These are phyloP conservation scores for Tortricodes alternella DNA, from an alignment of 2,888 invertebrate genomes.

Conservation along the genomic window DNA sequence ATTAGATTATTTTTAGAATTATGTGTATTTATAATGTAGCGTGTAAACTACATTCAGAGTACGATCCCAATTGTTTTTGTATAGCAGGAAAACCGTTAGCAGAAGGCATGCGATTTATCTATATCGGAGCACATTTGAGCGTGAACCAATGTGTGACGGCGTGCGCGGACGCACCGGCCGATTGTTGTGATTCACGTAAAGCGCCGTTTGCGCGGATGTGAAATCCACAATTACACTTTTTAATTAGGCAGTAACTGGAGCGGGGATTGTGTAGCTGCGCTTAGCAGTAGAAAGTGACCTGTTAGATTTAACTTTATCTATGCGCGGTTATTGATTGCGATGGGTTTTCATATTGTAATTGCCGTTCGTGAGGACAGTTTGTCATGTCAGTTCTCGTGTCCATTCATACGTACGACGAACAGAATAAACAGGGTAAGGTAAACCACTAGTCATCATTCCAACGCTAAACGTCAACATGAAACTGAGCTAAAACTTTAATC, in stretches of 20 bases:
- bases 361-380: background rate
- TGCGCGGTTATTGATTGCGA: constrained; percentile 24
- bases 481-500: background rate
- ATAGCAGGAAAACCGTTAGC: constrained; percentile 62
- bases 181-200: constrained; percentile 76
- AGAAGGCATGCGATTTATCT: constrained; percentile 45
- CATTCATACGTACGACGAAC: too few species aligned
- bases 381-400: background rate
- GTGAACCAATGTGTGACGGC: constrained; percentile 66
- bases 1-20: too few species aligned
- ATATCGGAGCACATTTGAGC: constrained; percentile 34
- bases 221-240: constrained; percentile 81
- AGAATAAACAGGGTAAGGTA: too few species aligned
- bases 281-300: constrained; percentile 73
- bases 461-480: too few species aligned
- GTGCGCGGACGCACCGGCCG: constrained; percentile 32
- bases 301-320: constrained; percentile 42
- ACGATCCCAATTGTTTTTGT: constrained; percentile 13
- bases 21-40: background rate
- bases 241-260: constrained; percentile 80
- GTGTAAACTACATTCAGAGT: constrained; percentile 1
- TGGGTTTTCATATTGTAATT: constrained; percentile 15
- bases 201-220: constrained; percentile 77
- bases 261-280: constrained; percentile 69
- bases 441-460: too few species aligned